Base-by-base conservation (phyloP, 1,140 invertebrate species). In the Ceratina japonica region DNA sequence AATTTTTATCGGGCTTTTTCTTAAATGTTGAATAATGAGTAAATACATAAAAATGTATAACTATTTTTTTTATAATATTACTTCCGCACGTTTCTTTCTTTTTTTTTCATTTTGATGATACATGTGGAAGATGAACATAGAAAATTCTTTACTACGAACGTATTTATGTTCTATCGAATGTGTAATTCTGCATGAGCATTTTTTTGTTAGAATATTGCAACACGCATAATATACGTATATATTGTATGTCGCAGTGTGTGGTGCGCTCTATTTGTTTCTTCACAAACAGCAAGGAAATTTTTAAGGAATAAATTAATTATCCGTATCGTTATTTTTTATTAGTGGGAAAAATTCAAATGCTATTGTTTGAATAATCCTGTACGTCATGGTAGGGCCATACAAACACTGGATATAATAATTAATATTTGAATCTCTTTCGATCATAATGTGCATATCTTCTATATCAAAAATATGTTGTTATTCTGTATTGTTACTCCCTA, bases 381-480 rank as follows among this genome's bases (percentile, higher is more conserved):
- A 10, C 64, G 52, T 58, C 62, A 64, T 79, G 77, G 77, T 73
- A 79, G 71, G 77, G 62, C 71, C 52, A 79, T 79, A 73, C 74
- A 79, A 79, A 79, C 70, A 74, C 77, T 73, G 71, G 62, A 74
- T 79, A 58, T 79, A 79, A 74, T 79, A 74, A 79, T 63, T 73
- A 73, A 79, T 79, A 75, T 82, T 85, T 68, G 37, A 71, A 79
- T 72, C 63, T 82, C 69, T 62, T 75, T 75, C 74, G 56, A 79
- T 22, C 68, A 81, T 73, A 84, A 81, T 80, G 80, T 86, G 84
- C 73, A 86, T 82, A 81, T 59, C 76, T 86, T 90, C 89, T 89
- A 89, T 90, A 90, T 90, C 89, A 90, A 90, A 90, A 90, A 90
- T 90, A 90, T 88, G 86, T 88, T 81, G 66, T 83, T 82, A 88